Percentiles rank a stretch among this genome's conserved stretches.
These are phyloP conservation scores for Drosophila quinaria DNA, from an alignment of 2,888 invertebrate species.

Conservation along the genomic window DNA sequence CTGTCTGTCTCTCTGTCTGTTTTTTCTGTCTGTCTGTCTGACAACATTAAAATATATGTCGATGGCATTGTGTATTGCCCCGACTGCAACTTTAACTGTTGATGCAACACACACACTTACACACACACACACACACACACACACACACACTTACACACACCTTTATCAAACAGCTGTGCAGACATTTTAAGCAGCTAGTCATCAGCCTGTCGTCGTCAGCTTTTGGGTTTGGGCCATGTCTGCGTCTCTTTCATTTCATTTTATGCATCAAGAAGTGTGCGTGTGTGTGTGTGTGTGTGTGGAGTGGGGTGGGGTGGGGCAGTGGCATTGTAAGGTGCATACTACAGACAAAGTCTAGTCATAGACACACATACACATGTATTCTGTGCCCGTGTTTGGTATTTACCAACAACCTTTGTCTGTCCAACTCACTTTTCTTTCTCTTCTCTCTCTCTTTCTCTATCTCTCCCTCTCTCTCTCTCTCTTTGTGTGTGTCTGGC, in stretches of 20 bases:
- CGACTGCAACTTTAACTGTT: slow-evolving; percentile 71
- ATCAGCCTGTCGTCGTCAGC: slow-evolving; percentile 69
- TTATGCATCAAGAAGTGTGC: neutral
- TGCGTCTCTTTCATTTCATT: slow-evolving; percentile 36
- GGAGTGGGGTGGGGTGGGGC: neutral
- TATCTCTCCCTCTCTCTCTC: slow-evolving; percentile 18
- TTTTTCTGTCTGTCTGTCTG: slow-evolving; percentile 45
- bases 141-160: slow-evolving; percentile 20
- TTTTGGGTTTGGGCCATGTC: slow-evolving; percentile 34
- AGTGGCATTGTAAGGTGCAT: slow-evolving; percentile 47
- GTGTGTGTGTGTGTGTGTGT: neutral
- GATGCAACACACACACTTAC: slow-evolving; percentile 65
- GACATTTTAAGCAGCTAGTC: slow-evolving; percentile 77
- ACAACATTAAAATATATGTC: slow-evolving; percentile 67
- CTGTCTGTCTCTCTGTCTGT: neutral
- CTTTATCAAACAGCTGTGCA: slow-evolving; percentile 74
- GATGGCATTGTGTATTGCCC: slow-evolving; percentile 56
- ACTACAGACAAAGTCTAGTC: slow-evolving; percentile 58
- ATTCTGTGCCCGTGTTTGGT: slow-evolving; percentile 34
- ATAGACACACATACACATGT: slow-evolving; percentile 53
- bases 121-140: slow-evolving; percentile 43
- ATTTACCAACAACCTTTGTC: slow-evolving; percentile 55
- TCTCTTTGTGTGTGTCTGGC: slow-evolving; percentile 4
- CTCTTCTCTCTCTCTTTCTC: slow-evolving; percentile 43
- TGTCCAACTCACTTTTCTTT: slow-evolving; percentile 29